Conservation (phyloP, 1,140 invertebrate genomes). For the Philopotamus ludificatus region DNA sequence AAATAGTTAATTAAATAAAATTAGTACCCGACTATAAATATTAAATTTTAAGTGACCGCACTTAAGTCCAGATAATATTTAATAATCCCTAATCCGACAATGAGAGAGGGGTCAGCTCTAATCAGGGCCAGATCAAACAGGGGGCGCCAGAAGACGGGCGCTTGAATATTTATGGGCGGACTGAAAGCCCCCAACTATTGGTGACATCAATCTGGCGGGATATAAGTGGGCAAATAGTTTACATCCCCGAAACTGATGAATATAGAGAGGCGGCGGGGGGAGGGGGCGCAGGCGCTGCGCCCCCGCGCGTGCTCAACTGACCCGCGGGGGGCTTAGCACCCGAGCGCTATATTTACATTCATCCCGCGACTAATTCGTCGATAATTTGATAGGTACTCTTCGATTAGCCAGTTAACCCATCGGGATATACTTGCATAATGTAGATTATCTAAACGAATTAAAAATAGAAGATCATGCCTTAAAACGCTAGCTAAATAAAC, state of each 20-base stretch:
- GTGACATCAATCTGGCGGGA: constrained; percentile 35
- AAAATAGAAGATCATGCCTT: too few species aligned
- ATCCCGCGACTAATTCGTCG: constrained; percentile 27
- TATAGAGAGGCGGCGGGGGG: constrained; percentile 27
- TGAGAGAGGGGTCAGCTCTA: constrained; percentile 21
- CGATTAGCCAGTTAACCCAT: constrained; percentile 2
- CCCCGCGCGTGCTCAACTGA: constrained; percentile 34
- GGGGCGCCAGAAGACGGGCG: constrained; percentile 22
- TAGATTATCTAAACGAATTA: too few species aligned
- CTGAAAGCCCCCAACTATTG: constrained; percentile 31
- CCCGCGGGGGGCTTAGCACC: constrained; percentile 28
- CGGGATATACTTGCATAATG: too few species aligned
- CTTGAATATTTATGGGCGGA: constrained; percentile 38
- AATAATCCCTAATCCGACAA: constrained; percentile 36
- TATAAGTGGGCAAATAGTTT: constrained; percentile 40
- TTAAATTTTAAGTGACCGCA: too few species aligned
- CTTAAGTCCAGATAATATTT: constrained; percentile 15
- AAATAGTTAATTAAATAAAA: too few species aligned
- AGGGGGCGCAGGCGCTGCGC: background rate
- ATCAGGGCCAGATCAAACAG: constrained; percentile 23
- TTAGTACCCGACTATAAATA: too few species aligned
- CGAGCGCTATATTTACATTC: constrained; percentile 16
- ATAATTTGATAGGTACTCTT: constrained; percentile 15
- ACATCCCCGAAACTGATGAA: constrained; percentile 34
- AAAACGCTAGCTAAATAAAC: too few species aligned